Percentiles rank a stretch among this genome's conserved stretches.
These are phyloP conservation scores for Bolinopsis microptera DNA, from an alignment of 37 sponge, comb jelly and placozoan genomes.

Conservation along the genomic window DNA sequence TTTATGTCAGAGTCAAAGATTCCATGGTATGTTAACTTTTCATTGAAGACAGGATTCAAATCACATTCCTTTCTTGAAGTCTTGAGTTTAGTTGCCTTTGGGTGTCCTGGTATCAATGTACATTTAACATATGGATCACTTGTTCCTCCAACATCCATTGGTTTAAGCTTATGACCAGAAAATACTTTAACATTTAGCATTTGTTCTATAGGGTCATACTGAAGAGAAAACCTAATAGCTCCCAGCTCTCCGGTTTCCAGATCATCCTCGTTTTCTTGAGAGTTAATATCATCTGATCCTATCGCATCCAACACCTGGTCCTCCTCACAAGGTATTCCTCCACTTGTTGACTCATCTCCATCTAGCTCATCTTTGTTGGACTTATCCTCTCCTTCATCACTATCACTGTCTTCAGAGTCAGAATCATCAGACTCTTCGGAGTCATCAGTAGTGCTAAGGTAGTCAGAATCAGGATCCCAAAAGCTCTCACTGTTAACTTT, in stretches of 20 bases:
- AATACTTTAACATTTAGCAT: conserved; percentile 45
- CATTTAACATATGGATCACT: conserved; percentile 65
- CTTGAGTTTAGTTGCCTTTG: conserved; percentile 63
- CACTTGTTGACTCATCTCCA: conserved; percentile 39
- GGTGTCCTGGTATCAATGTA: conserved; percentile 49
- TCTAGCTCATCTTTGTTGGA: neutral
- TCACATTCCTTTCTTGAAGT: conserved; percentile 63
- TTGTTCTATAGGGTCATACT: conserved; percentile 59
- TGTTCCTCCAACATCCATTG: conserved; percentile 62
- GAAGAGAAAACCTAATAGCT: conserved; percentile 41
- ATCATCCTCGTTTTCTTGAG: conserved; percentile 16
- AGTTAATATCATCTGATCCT: conserved; percentile 1
- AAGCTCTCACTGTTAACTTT: conserved; percentile 9
- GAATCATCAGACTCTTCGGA: neutral
- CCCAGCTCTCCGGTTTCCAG: conserved; percentile 48
- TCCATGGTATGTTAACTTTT: conserved; percentile 51
- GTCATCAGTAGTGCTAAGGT: conserved; percentile 15
- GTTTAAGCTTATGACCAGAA: conserved; percentile 29
- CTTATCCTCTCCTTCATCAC: neutral
- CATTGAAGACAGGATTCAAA: conserved; percentile 59
- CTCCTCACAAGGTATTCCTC: conserved; percentile 4
- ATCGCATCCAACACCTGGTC: conserved; percentile 48
- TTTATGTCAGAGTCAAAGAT: conserved; percentile 63
- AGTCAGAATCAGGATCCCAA: conserved; percentile 40
- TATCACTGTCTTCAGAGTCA: conserved; percentile 35